A percentile compares a stretch with the other conserved stretches of the same genome.
phyloP scores from a whole-genome alignment of 1,140 invertebrate species.

The Colletes gigas region DNA sequence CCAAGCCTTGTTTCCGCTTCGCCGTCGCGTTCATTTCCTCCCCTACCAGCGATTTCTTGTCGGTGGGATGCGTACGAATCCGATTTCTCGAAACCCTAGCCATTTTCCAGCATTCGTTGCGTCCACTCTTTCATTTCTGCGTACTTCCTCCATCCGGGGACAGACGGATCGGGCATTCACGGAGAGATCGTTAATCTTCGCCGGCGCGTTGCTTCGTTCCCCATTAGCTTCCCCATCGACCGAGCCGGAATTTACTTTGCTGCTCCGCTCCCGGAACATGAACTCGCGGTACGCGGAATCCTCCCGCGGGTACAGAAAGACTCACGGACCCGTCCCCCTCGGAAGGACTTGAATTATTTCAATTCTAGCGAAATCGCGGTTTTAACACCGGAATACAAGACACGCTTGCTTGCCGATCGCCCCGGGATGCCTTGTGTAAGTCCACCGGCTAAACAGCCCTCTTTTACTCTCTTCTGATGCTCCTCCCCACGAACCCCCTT shows the following conservation, averaged over 20 bases:
- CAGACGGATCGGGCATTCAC: constrained; percentile 17
- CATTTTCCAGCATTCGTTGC: background rate
- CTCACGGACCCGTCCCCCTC: background rate
- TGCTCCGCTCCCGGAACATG: constrained; percentile 11
- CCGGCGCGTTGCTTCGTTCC: constrained; percentile 9
- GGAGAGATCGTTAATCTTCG: constrained; percentile 47
- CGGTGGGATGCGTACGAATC: background rate
- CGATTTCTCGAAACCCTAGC: background rate
- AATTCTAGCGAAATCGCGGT: constrained; percentile 45
- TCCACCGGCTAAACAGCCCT: constrained; percentile 56
- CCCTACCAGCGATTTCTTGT: no score
- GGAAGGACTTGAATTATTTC: constrained; percentile 47
- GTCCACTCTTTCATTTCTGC: constrained; percentile 10
- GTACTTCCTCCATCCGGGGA: background rate
- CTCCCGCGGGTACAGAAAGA: constrained; percentile 5
- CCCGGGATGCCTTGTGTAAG: constrained; percentile 52
- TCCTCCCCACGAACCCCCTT: background rate
- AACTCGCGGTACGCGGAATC: constrained; percentile 1
- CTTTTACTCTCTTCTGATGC: constrained; percentile 8
- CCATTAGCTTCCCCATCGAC: constrained; percentile 37
- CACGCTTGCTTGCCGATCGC: constrained; percentile 36
- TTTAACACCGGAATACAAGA: constrained; percentile 23
- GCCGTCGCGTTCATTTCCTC: background rate
- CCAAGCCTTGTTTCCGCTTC: no score
- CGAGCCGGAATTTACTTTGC: constrained; percentile 18